Evolutionary conservation across 1,140 invertebrate species (phyloP).

Genomic region (Periplaneta americana): DNA sequence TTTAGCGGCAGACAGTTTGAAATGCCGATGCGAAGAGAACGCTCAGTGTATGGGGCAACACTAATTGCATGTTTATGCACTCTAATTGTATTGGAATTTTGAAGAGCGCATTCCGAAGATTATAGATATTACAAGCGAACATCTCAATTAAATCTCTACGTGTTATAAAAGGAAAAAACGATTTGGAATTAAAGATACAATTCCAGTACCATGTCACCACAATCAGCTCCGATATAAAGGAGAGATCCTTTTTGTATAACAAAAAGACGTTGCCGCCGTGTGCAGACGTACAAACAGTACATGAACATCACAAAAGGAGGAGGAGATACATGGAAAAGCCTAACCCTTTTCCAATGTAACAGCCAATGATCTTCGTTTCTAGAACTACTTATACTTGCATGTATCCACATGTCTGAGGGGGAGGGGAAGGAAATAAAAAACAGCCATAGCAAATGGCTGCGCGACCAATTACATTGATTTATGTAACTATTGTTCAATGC

Average conservation of each 20-base stretch:
- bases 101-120: neutral
- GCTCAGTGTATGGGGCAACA: neutral
- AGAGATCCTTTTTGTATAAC: neutral
- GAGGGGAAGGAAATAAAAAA: neutral
- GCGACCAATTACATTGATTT: constrained; percentile 28
- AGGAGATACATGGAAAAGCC: neutral
- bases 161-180: neutral
- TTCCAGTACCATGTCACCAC: neutral
- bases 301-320: neutral
- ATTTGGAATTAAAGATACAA: neutral
- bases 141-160: neutral
- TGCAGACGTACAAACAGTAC: neutral
- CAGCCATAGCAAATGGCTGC: neutral
- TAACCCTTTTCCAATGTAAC: neutral
- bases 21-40: neutral
- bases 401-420: neutral
- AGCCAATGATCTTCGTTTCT: neutral
- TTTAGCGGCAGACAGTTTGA: neutral
- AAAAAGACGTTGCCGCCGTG: neutral
- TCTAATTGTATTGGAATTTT: neutral
- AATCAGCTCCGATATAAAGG: neutral
- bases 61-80: neutral
- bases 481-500: constrained; percentile 25
- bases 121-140: neutral
- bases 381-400: neutral